Base-by-base conservation (phyloP, 2,113 vertebrate species). In the Saguinus imperator region DNA sequence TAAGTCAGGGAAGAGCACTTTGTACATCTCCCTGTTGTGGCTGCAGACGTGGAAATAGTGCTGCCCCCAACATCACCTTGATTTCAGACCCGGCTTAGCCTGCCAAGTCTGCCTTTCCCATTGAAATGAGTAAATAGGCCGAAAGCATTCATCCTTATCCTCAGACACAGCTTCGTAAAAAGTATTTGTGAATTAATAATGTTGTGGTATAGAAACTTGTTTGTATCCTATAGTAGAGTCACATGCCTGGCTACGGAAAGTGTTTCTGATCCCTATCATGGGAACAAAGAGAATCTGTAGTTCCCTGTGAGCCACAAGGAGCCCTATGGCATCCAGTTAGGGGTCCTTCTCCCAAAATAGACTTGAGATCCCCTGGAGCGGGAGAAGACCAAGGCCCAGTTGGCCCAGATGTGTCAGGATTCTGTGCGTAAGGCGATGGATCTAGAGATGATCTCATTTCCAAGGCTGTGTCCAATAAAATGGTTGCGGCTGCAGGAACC, bases 51-150 rank as follows among this genome's bases (percentile, higher is more conserved):
- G 20, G 83, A 25, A 40, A 45, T 2, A 11, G 21, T 20, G 16
- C 27, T 2, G 5, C 45, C 18, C 14, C 23, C 55, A 73, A 0
- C 5, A 4, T 11, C 75, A 4, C 68, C 29, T 32, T 57, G 48
- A 23, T 8, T 4, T 50, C n/a, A 35, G 89, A 10, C 23, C 37
- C 13, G 3, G 61, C n/a, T 40, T 7, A 16, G 72, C n/a, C 75
- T 1, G 2, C 37, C 0, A 0, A 2, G n/a, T 20, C 66, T 21
- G 12, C 81, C 4, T 40, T 4, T n/a, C 77, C 2, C 23, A 2
- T 20, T 27, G 21, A 82, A 73, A 37, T 0, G n/a, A 55, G 16
- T n/a, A 37, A 29, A 6, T 6, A 32, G 29, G 8, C 77, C 35
- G 48, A 35, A 25, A 8, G 14, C 27, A 3, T 37, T 77, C 66